Evolutionary conservation across 2,888 invertebrate species (phyloP), one percentile per base, ranked within the genome.

Genomic region (Caenorhabditis afra): DNA sequence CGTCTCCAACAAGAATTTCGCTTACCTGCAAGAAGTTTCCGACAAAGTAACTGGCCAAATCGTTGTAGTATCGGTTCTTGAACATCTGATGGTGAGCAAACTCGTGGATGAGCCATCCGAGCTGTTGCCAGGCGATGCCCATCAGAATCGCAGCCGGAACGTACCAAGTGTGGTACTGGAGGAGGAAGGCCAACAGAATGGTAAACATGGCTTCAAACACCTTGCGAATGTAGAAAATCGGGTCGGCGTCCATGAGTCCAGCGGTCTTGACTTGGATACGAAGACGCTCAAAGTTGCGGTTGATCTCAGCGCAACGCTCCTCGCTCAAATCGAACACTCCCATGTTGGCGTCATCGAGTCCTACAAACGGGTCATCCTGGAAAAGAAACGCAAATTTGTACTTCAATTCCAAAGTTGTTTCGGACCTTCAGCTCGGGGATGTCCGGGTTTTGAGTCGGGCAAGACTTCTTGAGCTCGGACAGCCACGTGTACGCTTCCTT

Each of bases 111-210:
- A 83, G 59, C 83, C 83, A 83, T 44, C 83, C 89, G 16, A 88
- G 71, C 37, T 89, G 89, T 52, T 89, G 89, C 89, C 89, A 89
- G 5, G 88, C 86, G 49, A 89, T 74, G 10, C 89, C 89, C 88
- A 88, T 86, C 39, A 87, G 59, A 52, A 89, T 66, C 3, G 89
- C 89, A 4, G 89, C 84, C 3, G 81, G 61, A 3, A 89, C 49
- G 74, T 88, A 89, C 29, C 74, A 85, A 11, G 74, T 81, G 65
- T 85, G 75, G 47, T 73, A 83, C 50, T 89, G 88, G 12, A 89
- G 82, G 61, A 79, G 85, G 20, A 88, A 65, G 2, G 89, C 87
- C 1, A 85, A 50, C 0, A 55, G 59, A 58, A 89, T 89, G 35
- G 86, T 82, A 8, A 57, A 67, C 41, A 87, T 70, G 41, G 84